phyloP scores from a whole-genome alignment of 2,113 vertebrate genomes.

The Bujurquina vittata region DNA sequence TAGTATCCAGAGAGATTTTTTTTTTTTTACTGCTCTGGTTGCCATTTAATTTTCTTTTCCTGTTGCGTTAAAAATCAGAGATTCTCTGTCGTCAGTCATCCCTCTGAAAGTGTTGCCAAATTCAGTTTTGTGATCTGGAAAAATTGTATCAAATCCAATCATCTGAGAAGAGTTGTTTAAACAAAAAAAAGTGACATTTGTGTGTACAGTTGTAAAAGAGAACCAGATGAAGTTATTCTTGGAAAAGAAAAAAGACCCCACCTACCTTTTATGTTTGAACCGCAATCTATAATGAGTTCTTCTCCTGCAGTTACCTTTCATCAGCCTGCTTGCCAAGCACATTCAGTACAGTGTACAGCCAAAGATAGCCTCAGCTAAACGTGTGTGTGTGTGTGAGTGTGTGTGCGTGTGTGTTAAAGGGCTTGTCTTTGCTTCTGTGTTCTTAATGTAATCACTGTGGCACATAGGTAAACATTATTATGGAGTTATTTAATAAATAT shows the following conservation, averaged over 20 bases:
- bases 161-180: conserved; percentile 13
- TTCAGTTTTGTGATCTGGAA: conserved; percentile 23
- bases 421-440: conserved; percentile 62
- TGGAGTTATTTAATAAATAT: conserved; percentile 28
- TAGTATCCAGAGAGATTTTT: not conserved
- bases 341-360: conserved; percentile 66
- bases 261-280: conserved; percentile 62
- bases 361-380: conserved; percentile 71
- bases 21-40: not conserved
- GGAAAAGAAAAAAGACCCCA: conserved; percentile 28
- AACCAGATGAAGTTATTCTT: conserved; percentile 44
- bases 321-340: conserved; percentile 75
- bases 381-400: not conserved
- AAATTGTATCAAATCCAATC: conserved; percentile 11
- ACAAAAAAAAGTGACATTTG: conserved; percentile 2
- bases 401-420: conserved; percentile 46
- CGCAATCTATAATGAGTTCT: conserved; percentile 70
- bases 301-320: conserved; percentile 71
- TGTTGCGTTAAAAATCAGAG: not conserved
- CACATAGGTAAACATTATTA: conserved; percentile 65
- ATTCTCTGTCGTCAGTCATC: conserved; percentile 4
- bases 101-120: conserved; percentile 23
- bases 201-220: not conserved
- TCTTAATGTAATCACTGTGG: conserved; percentile 55
- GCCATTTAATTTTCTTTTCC: not conserved